Conservation (phyloP, 2,797 vertebrate genomes). For the Silurus aristotelis region DNA sequence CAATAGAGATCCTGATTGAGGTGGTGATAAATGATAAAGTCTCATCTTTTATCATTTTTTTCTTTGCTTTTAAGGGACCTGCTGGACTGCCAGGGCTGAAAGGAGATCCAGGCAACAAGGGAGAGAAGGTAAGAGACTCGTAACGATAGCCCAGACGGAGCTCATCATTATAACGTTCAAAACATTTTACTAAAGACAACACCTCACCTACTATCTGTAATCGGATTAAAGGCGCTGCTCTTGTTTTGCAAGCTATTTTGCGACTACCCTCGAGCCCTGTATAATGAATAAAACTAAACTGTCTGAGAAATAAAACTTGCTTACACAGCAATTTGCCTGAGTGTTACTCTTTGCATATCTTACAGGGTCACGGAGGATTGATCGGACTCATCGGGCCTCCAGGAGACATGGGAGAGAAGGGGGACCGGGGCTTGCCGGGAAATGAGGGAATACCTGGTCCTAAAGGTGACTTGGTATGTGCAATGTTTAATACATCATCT, state of each 20-base stretch:
- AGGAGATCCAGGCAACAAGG: conserved; percentile 84
- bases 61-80: conserved; percentile 77
- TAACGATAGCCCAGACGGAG: not conserved
- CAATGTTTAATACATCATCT: not conserved
- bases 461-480: conserved; percentile 78
- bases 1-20: conserved; percentile 28
- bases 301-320: not conserved
- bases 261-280: not conserved
- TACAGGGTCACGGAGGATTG: conserved; percentile 87
- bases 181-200: not conserved
- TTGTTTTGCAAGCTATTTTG: not conserved
- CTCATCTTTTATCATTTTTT: not conserved
- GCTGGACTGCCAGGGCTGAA: conserved; percentile 86
- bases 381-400: conserved; percentile 88
- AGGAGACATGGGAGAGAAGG: conserved; percentile 91
- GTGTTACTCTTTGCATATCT: not conserved
- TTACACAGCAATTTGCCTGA: not conserved
- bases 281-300: not conserved
- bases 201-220: not conserved
- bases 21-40: conserved; percentile 30
- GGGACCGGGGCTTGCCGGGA: conserved; percentile 87
- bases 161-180: not conserved
- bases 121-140: conserved; percentile 85
- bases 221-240: not conserved
- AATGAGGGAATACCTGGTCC: conserved; percentile 79